Conservation (phyloP, 2,888 invertebrate genomes). For the Tenodera sinensis region DNA sequence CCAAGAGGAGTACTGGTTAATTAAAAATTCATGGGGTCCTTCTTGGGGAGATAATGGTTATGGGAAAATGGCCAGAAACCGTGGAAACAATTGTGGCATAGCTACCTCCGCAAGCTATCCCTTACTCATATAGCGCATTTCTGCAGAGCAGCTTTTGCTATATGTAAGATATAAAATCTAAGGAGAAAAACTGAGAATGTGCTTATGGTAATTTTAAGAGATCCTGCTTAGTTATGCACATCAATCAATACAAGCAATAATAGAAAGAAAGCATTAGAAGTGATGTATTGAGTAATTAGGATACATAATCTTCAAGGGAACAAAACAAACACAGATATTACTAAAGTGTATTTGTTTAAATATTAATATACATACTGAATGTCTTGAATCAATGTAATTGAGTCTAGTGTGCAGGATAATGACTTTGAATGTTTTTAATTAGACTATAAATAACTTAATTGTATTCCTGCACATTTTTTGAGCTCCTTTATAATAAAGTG, state of each 20-base stretch:
- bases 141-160: not conserved
- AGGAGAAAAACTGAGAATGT: too few relatives aligned
- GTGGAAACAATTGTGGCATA: constrained; percentile 81
- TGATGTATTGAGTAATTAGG: not conserved
- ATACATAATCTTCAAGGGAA: not conserved
- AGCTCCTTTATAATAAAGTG: not conserved
- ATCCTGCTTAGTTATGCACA: not conserved
- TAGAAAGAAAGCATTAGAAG: not conserved
- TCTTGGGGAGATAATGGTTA: constrained; percentile 82
- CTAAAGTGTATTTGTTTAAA: not conserved
- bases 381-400: not conserved
- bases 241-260: not conserved
- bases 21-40: constrained; percentile 82
- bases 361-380: not conserved
- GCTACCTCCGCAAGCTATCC: constrained; percentile 82
- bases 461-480: not conserved
- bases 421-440: not conserved
- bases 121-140: constrained; percentile 53
- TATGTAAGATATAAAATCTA: too few relatives aligned
- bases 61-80: constrained; percentile 83
- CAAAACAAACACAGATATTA: not conserved
- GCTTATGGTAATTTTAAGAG: not conserved
- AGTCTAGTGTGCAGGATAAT: not conserved
- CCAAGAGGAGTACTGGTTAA: constrained; percentile 74
- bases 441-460: not conserved